Base-by-base conservation (phyloP, 2,113 vertebrate genomes). In the Halichoerus grypus region DNA sequence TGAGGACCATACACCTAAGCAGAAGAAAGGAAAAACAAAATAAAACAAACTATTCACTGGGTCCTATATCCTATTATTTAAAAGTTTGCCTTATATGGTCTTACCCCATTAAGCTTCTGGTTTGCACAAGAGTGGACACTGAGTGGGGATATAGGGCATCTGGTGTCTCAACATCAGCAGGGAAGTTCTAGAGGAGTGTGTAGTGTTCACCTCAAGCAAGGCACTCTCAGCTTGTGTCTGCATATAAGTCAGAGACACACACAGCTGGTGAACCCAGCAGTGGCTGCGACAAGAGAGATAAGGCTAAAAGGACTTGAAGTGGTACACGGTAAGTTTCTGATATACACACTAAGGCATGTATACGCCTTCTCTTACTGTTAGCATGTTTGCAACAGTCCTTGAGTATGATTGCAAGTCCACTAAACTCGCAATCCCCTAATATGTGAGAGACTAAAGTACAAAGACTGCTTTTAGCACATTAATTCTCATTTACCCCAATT, bases 121-220 rank as follows among this genome's bases (percentile, higher is more conserved):
- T 63, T 77, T 26, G 26, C n/a, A 92, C 1, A 5, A 1, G 2
- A 83, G 8, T 12, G 6, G 11, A 3, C n/a, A 31, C 11, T 2
- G 10, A 21, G 7, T 46, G 26, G 1, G 0, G 7, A 19, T 33
- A 6, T 0, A n/a, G 4, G 33, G 36, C 12, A 61, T 83, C 57
- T 76, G 4, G 4, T 42, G 18, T 36, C 21, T 84, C 28, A 57
- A 28, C 16, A 89, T 2, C 18, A 69, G 46, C 49, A 4, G 12
- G 2, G 1, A 80, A n/a, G 1, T 14, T 33, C 46, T 13, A 72
- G 28, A 69, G n/a, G 1, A 61, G 3, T 5, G 0, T 24, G 16
- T 1, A 61, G 19, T 18, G 6, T 16, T 13, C 21, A 77, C 16
- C 13, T 36, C 42, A 42, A 88, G 39, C 11, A 33, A 76, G n/a